Percentiles rank a stretch among this genome's conserved stretches.
Conservation (phyloP, 2,113 vertebrate species). For the Podarcis raffonei region DNA sequence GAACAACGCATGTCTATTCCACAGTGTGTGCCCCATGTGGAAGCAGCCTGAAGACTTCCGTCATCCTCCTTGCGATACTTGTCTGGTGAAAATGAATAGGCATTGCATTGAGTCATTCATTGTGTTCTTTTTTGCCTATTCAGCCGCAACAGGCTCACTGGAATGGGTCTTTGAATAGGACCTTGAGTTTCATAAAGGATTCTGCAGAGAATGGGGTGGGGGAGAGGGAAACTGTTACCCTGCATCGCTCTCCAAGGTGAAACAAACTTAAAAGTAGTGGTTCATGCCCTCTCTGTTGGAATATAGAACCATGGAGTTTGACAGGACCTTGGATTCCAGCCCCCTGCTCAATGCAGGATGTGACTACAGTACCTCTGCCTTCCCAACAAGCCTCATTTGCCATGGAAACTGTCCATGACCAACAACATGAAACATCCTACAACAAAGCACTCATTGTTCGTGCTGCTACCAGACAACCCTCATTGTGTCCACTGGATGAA, state of each 20-base stretch:
- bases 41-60: background rate
- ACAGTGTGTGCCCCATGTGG: background rate
- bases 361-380: background rate
- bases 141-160: background rate
- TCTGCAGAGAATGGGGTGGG: background rate
- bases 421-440: background rate
- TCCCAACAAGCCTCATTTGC: background rate
- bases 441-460: background rate
- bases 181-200: background rate
- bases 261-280: constrained; percentile 24
- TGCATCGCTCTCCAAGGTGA: background rate
- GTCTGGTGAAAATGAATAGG: background rate
- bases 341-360: background rate
- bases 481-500: constrained; percentile 26
- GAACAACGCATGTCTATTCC: background rate
- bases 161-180: background rate
- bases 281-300: background rate
- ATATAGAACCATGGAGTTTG: background rate
- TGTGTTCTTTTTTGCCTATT: background rate
- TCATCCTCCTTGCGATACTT: background rate
- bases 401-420: background rate
- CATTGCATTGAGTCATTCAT: too few species aligned
- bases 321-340: background rate
- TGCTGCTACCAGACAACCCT: background rate
- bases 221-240: background rate